Conservation (phyloP, 2,797 vertebrate species). For the Anisognathus igniventris region DNA sequence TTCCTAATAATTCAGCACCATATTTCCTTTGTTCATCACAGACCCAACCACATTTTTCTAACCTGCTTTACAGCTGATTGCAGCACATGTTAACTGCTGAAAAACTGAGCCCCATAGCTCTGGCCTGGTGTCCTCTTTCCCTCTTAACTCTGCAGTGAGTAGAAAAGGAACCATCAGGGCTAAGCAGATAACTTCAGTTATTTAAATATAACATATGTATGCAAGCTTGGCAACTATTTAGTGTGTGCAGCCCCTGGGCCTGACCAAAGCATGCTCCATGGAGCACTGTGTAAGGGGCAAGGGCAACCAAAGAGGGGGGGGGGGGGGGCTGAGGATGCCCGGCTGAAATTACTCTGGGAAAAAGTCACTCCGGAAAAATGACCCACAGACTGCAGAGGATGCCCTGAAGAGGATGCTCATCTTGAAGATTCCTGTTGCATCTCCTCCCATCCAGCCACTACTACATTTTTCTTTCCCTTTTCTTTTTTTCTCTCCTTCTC, state of each 20-base stretch:
- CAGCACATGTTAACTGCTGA: neutral
- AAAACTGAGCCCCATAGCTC: neutral
- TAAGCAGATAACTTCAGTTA: neutral
- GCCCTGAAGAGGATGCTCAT: neutral
- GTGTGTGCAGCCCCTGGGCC: neutral
- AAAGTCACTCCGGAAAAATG: neutral
- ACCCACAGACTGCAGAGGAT: neutral
- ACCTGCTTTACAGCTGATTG: neutral
- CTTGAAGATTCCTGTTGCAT: neutral
- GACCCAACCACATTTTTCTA: neutral
- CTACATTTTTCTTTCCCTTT: neutral
- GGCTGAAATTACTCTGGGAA: neutral
- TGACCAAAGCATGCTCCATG: neutral
- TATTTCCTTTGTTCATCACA: neutral
- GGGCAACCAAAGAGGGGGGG: fast-evolving
- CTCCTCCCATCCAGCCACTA: neutral
- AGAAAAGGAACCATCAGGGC: neutral
- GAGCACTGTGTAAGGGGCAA: neutral
- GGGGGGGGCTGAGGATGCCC: neutral
- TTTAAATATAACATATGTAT: neutral
- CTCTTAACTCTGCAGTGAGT: neutral
- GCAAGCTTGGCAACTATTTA: neutral
- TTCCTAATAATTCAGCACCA: neutral
- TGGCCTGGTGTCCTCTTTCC: neutral
- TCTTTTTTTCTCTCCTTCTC: neutral